Evolutionary conservation across 2,888 invertebrate species (phyloP), one percentile per base, ranked within the genome.

Genomic region (Drosophila siamana): DNA sequence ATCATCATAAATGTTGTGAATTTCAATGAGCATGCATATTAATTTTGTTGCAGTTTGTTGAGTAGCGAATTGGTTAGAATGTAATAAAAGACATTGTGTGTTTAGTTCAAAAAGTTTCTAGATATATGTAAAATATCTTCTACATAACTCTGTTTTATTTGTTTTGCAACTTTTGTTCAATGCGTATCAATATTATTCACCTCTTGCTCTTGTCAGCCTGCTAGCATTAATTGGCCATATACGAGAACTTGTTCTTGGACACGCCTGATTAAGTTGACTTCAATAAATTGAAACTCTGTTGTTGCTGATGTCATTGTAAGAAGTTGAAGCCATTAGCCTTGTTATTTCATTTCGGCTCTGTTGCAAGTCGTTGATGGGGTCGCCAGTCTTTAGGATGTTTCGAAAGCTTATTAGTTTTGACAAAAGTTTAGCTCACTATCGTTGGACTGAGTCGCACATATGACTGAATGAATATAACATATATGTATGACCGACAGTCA

Each of bases 351-450:
- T 52, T 50, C 13, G 26, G 36, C 13, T 30, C 44, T 43, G 54
- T 26, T 47, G 43, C 52, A 69, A 75, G 52, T 69, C 67, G 56
- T 48, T 65, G 66, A 36, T 56, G 56, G 16, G 64, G 26, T 63
- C 60, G 61, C 41, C 47, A 57, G 51, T 65, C 66, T 83, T 76
- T 66, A 55, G 51, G 68, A 83, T 77, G 65, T 76, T 77, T 80
- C 51, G 56, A 61, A 73, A 75, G 81, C 74, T 78, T 87, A 78
- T 80, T 84, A 74, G 82, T 78, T 82, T 68, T 56, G 60, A 72
- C 67, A 66, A 75, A 82, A 87, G 56, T 81, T 81, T 61, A 33
- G 65, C 65, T 52, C 63, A 75, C 76, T 69, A 69, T 76, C 56
- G 24, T 28, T 9, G 19, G 8, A 44, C 36, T 22, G 38, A n/a